Percentiles rank a stretch among this genome's conserved stretches.
Evolutionary conservation across 53 echinoderm and acorn worm species (phyloP).

Genomic region (Pentamera pediparva): DNA sequence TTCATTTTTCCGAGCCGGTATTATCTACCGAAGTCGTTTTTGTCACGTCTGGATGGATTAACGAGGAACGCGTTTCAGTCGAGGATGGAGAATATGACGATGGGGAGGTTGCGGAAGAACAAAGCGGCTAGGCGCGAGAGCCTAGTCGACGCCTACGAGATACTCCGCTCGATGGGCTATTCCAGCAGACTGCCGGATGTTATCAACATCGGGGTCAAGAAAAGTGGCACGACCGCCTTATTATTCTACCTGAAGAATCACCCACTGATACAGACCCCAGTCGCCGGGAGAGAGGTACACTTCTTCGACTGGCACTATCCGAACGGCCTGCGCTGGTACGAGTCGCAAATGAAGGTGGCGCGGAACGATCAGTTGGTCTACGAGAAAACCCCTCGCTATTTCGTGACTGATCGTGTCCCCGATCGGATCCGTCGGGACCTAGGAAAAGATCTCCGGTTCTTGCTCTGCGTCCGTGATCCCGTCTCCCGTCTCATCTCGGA

Average conservation of each 20-base stretch:
- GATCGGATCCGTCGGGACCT: conserved; percentile 52
- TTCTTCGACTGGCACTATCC: conserved; percentile 82
- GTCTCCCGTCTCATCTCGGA: not conserved
- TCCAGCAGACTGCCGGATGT: conserved; percentile 58
- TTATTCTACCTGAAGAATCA: conserved; percentile 70
- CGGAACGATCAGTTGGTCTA: conserved; percentile 43
- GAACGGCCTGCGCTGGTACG: conserved; percentile 65
- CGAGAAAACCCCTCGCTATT: conserved; percentile 90
- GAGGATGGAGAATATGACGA: not conserved
- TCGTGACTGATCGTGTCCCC: conserved; percentile 54
- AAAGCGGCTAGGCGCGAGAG: no score
- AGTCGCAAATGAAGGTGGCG: conserved; percentile 64
- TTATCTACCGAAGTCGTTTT: no score
- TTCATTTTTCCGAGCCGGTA: no score
- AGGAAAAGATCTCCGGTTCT: conserved; percentile 27
- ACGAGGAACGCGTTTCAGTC: not conserved
- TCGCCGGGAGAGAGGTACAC: conserved; percentile 66
- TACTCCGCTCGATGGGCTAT: conserved; percentile 42
- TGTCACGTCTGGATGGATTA: not conserved
- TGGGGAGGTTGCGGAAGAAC: no score
- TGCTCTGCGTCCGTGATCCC: not conserved
- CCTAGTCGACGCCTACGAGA: not conserved
- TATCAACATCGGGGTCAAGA: conserved; percentile 90
- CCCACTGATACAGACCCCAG: conserved; percentile 66
- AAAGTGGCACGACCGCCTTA: conserved; percentile 87